These are phyloP conservation scores for Triplophysa bombifrons DNA, from an alignment of 2,797 vertebrate genomes.

Conservation along the genomic window DNA sequence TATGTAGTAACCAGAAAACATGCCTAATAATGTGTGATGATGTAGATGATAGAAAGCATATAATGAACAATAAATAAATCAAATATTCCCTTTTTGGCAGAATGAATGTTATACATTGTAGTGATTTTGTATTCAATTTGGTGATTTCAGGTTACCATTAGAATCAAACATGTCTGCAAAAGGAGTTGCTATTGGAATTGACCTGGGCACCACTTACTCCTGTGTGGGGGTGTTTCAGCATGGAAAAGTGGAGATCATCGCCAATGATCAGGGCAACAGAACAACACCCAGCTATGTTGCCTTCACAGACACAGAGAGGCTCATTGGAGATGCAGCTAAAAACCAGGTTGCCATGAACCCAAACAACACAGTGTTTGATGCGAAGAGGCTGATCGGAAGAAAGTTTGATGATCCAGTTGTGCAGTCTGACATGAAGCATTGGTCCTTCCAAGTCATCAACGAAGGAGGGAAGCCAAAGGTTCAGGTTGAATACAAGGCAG, in stretches of 20 bases:
- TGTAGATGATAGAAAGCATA: no score
- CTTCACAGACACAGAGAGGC: conserved; percentile 83
- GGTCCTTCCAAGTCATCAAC: conserved; percentile 80
- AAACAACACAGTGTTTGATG: conserved; percentile 84
- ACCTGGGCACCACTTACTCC: conserved; percentile 82
- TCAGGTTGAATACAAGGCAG: conserved; percentile 57
- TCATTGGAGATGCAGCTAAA: conserved; percentile 84
- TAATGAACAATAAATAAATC: background rate
- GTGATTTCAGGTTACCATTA: background rate
- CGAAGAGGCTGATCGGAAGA: conserved; percentile 82
- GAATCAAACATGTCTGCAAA: conserved; percentile 56
- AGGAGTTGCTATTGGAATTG: conserved; percentile 73
- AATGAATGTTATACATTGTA: background rate
- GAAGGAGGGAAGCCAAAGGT: conserved; percentile 61
- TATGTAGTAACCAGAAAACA: no score
- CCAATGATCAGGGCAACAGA: conserved; percentile 85
- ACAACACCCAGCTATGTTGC: conserved; percentile 85
- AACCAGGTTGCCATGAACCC: conserved; percentile 86
- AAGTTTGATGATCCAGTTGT: conserved; percentile 83
- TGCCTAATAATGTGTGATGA: no score
- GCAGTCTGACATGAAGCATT: conserved; percentile 83
- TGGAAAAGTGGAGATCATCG: conserved; percentile 84
- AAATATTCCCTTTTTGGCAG: no score
- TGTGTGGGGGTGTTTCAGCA: conserved; percentile 86
- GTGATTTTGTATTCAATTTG: background rate